Percentiles rank a stretch among this genome's conserved stretches.
Conservation (phyloP, 2,113 vertebrate genomes). For the Pachyramphus minor region DNA sequence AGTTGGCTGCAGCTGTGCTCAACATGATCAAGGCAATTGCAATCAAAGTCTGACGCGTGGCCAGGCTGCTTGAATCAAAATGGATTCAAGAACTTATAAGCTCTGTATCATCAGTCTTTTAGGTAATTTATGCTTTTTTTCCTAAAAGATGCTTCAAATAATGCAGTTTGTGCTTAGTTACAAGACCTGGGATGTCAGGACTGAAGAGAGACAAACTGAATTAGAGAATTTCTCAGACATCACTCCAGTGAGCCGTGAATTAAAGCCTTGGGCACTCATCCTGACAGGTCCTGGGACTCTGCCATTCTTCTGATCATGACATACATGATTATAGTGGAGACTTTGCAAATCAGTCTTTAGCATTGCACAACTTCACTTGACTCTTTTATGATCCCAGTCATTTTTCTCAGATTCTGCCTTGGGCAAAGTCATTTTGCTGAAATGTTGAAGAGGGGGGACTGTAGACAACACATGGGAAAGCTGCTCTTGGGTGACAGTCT, state of each 20-base stretch:
- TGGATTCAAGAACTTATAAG: background rate
- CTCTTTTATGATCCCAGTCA: background rate
- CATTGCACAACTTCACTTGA: background rate
- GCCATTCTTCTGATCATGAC: background rate
- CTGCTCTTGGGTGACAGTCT: background rate
- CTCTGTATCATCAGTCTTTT: background rate
- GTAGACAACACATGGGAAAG: background rate
- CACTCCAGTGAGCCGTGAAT: background rate
- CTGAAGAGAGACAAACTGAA: background rate
- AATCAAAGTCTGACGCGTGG: conserved; percentile 3
- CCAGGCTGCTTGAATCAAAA: conserved; percentile 22
- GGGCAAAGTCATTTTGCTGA: background rate
- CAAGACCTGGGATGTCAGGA: background rate
- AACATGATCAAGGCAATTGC: background rate
- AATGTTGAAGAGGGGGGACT: background rate
- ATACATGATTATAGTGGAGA: background rate
- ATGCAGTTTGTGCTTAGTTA: background rate
- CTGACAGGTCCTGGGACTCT: background rate
- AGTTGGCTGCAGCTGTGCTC: conserved; percentile 11
- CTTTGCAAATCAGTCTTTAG: background rate
- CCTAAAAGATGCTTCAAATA: background rate
- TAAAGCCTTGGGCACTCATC: background rate
- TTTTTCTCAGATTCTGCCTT: background rate
- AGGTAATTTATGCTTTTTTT: conserved; percentile 6
- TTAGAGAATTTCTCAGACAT: background rate